Conservation (phyloP, 2,888 invertebrate genomes). For the Epistrophella euchroma region DNA sequence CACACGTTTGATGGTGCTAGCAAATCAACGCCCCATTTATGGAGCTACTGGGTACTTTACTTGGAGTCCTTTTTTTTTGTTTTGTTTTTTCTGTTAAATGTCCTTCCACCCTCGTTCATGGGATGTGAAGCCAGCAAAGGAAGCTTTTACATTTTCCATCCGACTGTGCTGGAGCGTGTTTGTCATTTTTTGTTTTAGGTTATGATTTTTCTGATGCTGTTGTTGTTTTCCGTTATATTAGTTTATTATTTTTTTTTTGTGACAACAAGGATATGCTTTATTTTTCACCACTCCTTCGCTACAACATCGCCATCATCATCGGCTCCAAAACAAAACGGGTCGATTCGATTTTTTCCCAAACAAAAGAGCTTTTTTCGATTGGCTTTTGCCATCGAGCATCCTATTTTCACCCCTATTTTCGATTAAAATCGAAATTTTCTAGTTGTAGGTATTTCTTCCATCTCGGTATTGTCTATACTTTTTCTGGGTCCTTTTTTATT, state of each 20-base stretch:
- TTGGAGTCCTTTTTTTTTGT: conserved; percentile 34
- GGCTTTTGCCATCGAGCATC: conserved; percentile 68
- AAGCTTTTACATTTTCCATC: conserved; percentile 60
- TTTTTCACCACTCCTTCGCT: conserved; percentile 64
- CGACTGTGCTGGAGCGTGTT: conserved; percentile 20
- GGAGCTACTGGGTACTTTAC: conserved; percentile 67
- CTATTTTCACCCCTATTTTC: conserved; percentile 74
- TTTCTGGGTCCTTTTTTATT: conserved; percentile 21
- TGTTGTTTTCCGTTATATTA: conserved; percentile 21
- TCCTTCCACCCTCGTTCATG: conserved; percentile 47
- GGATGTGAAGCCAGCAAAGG: conserved; percentile 22
- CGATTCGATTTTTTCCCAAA: conserved; percentile 55
- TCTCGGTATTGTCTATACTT: conserved; percentile 24
- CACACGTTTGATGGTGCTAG: conserved; percentile 63
- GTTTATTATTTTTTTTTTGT: conserved; percentile 10
- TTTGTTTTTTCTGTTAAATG: conserved; percentile 27
- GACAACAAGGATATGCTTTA: conserved; percentile 54
- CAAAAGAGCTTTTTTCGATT: conserved; percentile 70
- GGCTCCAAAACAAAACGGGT: conserved; percentile 18
- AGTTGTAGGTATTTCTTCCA: conserved; percentile 57
- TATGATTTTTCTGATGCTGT: conserved; percentile 54
- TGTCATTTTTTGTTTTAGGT: conserved; percentile 62
- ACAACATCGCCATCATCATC: conserved; percentile 21
- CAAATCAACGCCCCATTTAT: conserved; percentile 74
- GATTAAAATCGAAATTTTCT: conserved; percentile 72